phyloP scores from a whole-genome alignment of 37 sponge, comb jelly and placozoan genomes.

The Lycopodina hypogea region DNA sequence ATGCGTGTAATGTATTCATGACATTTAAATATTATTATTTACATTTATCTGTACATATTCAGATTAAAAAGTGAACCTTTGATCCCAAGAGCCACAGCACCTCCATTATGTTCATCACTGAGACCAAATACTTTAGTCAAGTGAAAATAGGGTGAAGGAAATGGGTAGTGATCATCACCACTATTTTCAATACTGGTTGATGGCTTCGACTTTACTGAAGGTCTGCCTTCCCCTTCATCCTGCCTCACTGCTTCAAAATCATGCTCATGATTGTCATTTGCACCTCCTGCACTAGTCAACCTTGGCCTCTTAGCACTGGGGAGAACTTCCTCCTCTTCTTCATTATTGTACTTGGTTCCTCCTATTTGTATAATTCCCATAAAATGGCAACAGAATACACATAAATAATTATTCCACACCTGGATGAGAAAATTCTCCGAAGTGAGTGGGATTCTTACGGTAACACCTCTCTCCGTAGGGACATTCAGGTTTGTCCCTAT shows the following conservation, averaged over 20 bases:
- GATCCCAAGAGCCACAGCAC: conserved; percentile 47
- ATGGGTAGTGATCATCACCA: not conserved
- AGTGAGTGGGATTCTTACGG: conserved; percentile 77
- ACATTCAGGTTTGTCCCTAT: conserved; percentile 39
- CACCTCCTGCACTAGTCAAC: not conserved
- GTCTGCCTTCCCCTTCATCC: not conserved
- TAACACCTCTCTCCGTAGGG: conserved; percentile 82
- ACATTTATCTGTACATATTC: not conserved
- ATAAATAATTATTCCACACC: conserved; percentile 30
- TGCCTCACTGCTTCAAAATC: not conserved
- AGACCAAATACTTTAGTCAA: conserved; percentile 65
- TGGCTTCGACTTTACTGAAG: too few relatives aligned
- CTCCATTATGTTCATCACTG: conserved; percentile 26
- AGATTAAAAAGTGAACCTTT: conserved; percentile 21
- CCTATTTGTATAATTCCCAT: too few relatives aligned
- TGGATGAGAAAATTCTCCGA: conserved; percentile 65
- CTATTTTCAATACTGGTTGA: too few relatives aligned
- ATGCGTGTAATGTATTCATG: too few relatives aligned
- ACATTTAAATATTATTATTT: too few relatives aligned
- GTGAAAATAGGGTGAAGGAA: conserved; percentile 33
- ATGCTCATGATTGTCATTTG: not conserved
- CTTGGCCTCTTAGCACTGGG: conserved; percentile 1
- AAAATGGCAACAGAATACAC: too few relatives aligned
- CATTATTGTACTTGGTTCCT: not conserved
- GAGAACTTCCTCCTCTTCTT: not conserved